Base-by-base conservation (phyloP, 2,888 invertebrate genomes). In the Melanostoma mellinum region DNA sequence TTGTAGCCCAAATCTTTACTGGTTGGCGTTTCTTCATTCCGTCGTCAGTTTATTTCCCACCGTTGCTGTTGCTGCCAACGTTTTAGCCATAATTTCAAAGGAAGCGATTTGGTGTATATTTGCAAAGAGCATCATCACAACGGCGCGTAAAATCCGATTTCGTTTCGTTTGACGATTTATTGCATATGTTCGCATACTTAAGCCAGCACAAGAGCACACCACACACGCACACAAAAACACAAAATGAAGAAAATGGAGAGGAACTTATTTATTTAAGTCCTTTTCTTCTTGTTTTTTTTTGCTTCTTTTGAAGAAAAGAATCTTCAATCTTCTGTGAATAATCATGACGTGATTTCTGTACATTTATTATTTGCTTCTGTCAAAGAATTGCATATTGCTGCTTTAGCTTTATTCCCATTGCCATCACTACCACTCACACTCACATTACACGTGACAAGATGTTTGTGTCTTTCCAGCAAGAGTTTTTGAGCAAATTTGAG, bases 161-260 rank as follows among this genome's bases (percentile, higher is more conserved):
- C 73, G 68, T 82, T 82, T 82, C 82, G 78, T 82, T 82, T 82
- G 82, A 82, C 82, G 82, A 82, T 82, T 82, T 82, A 82, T 82
- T 82, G 82, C 82, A 82, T 73, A 82, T 82, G 82, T 78, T 78
- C 82, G 74, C 73, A 69, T 79, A 55, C 67, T 67, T 67, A 67
- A 78, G 63, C 38, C n/a, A 63, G 48, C 82, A 65, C 65, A 77
- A 63, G 68, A 61, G 52, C 61, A 65, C 46, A 73, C 32, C 52
- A 35, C 68, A 61, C 30, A 53, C 10, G 44, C 61, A 61, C 40
- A 46, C 52, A 46, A 46, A 42, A 5, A 52, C 55, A 35, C 32
- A 42, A 52, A 33, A 60, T 40, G 50, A 50, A 40, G 20, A 60
- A 48, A 33, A 40, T 20, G 50, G 20, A 32, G 10, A 8, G 30